Percentiles rank a stretch among this genome's conserved stretches.
Conservation (phyloP, 2,113 vertebrate species). For the Protobothrops flavoviridis region DNA sequence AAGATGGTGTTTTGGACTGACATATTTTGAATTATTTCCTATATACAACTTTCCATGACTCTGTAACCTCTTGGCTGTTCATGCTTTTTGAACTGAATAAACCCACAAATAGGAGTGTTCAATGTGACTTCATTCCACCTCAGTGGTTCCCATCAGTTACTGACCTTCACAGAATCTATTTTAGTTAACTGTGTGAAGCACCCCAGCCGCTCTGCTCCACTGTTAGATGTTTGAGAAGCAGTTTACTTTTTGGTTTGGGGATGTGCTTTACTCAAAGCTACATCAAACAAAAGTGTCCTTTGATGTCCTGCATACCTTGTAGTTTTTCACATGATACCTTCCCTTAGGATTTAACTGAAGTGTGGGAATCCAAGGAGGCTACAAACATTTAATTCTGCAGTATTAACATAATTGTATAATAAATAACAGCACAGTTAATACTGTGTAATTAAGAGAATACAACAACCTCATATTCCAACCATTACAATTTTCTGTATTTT, state of each 20-base stretch:
- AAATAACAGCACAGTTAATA: not conserved
- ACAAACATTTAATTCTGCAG: not conserved
- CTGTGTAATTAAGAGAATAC: not conserved
- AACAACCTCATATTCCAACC: not conserved
- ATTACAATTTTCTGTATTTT: not conserved
- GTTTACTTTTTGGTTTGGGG: not conserved
- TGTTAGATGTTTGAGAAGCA: not conserved
- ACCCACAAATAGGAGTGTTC: not conserved
- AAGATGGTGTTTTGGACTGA: not conserved
- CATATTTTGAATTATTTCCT: not conserved
- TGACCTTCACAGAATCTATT: not conserved
- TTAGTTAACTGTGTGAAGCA: not conserved
- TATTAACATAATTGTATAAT: not conserved
- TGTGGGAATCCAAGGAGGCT: not conserved
- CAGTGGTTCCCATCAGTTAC: not conserved
- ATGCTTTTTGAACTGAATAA: not conserved
- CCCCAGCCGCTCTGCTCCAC: not conserved
- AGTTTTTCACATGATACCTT: not conserved
- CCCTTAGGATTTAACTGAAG: not conserved
- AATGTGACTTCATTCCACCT: not conserved
- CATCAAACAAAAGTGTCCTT: not conserved
- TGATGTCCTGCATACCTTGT: not conserved
- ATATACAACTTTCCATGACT: not conserved
- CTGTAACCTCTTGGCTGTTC: not conserved
- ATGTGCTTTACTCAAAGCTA: not conserved